Evolutionary conservation across 2,113 vertebrate genomes (phyloP).

Genomic region (Campylomormyrus numenius): DNA sequence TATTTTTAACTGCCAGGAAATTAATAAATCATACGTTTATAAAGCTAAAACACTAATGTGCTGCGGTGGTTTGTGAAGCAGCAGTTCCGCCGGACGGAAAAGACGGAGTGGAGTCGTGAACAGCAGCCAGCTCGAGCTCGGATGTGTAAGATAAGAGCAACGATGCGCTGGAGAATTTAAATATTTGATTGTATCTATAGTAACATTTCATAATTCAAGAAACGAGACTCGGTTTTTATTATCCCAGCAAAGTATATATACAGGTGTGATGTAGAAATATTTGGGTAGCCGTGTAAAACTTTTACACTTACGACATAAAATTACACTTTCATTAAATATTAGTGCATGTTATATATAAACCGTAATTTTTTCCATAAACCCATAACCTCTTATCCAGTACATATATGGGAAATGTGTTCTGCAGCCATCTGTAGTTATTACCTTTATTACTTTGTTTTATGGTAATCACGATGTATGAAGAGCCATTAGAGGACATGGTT

Average conservation of each 20-base stretch:
- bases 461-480: neutral
- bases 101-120: neutral
- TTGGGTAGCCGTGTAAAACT: neutral
- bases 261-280: neutral
- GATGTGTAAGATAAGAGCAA: neutral
- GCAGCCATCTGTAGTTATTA: neutral
- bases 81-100: neutral
- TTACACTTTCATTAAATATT: neutral
- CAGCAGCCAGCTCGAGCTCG: neutral
- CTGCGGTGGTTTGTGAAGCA: neutral
- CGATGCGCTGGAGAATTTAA: neutral
- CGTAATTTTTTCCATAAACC: neutral
- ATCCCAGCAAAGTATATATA: neutral
- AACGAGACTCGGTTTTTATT: neutral
- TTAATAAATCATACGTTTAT: conserved; percentile 17
- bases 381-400: neutral
- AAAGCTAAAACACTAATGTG: conserved; percentile 13
- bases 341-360: neutral
- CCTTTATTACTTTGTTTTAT: neutral
- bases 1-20: conserved; percentile 19
- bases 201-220: neutral
- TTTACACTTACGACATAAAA: neutral
- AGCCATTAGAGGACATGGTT: neutral
- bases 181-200: neutral
- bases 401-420: neutral